Base-by-base conservation (phyloP, 2,797 vertebrate species). In the Gymnothorax javanicus region DNA sequence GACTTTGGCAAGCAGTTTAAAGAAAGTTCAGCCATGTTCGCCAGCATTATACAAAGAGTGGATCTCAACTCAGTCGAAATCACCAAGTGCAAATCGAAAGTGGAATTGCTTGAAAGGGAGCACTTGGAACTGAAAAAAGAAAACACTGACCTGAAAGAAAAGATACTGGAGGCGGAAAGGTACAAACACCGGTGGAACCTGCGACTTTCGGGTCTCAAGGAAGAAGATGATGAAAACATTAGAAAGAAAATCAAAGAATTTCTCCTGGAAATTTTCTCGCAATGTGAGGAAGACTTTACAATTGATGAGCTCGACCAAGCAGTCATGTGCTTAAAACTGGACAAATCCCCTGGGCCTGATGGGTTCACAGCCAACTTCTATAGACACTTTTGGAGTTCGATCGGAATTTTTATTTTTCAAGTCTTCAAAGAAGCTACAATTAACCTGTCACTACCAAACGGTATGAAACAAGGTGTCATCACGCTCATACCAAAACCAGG, bases 121-220 rank as follows among this genome's bases (percentile, higher is more conserved):
- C 33, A 50, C 6, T 33, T 33, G 12, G 75, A 79, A 25, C 33
- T 25, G 33, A 33, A 79, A 33, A 50, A 79, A 25, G 75, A 79
- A 79, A 79, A 79, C 33, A 33, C 8, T 15, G 75, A 33, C 7
- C 75, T 79, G 17, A 79, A 50, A 79, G 75, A 79, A 43, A 79
- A 33, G 50, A 27, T 79, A 79, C 23, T 50, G 4, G 75, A 79
- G 7, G 0, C 50, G n/a, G 75, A 79, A 79, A 79, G 75, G 27
- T 79, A 79, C 11, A 79, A 79, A 50, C 75, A 13, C 13, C 25
- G 75, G 11, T 79, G 75, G 75, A 79, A 79, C 33, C n/a, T 2
- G 75, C 33, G 75, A 50, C 75, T 79, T 9, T 13, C 75, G 9
- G 75, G 75, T 79, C 75, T 79, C 25, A 79, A 79, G 75, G 33